Conservation (phyloP, 2,797 vertebrate genomes). For the Rhinogobio ventralis region DNA sequence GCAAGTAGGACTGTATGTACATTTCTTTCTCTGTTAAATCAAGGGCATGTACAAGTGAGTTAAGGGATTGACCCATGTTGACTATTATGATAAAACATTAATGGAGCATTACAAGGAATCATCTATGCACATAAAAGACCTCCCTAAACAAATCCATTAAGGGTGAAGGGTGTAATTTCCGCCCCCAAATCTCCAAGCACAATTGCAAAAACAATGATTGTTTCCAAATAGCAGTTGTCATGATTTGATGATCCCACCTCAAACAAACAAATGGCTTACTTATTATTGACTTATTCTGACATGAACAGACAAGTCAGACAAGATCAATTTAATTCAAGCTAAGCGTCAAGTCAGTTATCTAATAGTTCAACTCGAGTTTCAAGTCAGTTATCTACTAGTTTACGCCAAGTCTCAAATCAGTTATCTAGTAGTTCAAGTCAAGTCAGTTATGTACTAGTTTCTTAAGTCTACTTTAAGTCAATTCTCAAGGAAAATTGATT, state of each 20-base stretch:
- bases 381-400: background rate
- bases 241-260: background rate
- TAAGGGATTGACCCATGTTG: background rate
- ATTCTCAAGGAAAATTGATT: background rate
- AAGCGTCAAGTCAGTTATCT: background rate
- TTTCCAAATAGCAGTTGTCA: background rate
- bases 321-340: too few species aligned
- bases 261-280: slow-evolving; percentile 8
- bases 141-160: slow-evolving; percentile 3
- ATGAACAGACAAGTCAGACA: slow-evolving; percentile 1
- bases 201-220: background rate
- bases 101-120: background rate
- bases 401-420: background rate
- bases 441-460: background rate
- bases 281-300: background rate
- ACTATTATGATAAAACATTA: background rate
- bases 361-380: background rate
- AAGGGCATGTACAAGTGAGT: background rate
- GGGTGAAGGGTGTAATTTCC: background rate
- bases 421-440: background rate
- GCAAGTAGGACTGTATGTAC: background rate
- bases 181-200: background rate
- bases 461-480: background rate
- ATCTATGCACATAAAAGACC: background rate
- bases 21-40: background rate